Evolutionary conservation across 2,113 vertebrate species (phyloP).

Genomic region (Muntiacus muntjak): DNA sequence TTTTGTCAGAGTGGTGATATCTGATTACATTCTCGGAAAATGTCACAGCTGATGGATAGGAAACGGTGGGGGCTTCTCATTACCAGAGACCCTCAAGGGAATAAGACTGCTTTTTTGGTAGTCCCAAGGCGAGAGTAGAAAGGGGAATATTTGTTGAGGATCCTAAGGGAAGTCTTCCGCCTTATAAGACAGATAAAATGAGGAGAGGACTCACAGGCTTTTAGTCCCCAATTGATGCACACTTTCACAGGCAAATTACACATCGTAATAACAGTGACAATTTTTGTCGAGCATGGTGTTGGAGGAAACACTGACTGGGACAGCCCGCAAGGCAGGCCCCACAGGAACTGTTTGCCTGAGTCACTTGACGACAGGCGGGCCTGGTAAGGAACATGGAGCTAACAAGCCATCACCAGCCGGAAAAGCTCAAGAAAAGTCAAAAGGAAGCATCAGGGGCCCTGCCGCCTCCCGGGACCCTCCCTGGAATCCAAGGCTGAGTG

Average conservation of each 20-base stretch:
- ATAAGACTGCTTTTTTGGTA: background rate
- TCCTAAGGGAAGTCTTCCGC: background rate
- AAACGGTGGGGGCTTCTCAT: background rate
- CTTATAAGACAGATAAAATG: background rate
- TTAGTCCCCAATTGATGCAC: background rate
- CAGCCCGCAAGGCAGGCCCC: rapidly evolving
- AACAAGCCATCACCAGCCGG: background rate
- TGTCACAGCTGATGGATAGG: background rate
- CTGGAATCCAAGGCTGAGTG: background rate
- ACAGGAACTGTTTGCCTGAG: background rate
- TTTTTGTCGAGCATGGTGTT: background rate
- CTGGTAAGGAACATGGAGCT: background rate
- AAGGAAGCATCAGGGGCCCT: background rate
- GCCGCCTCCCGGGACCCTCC: background rate
- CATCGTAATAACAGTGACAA: background rate
- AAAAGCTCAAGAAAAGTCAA: background rate
- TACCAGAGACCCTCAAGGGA: background rate
- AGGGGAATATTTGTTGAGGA: background rate
- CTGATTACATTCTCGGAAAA: conserved; percentile 10
- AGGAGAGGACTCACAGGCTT: background rate
- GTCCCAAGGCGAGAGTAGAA: background rate
- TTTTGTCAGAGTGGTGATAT: conserved; percentile 19
- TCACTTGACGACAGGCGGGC: background rate
- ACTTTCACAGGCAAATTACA: background rate
- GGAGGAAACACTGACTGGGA: background rate